Conservation (phyloP, 2,113 vertebrate genomes). For the Cercocebus atys region DNA sequence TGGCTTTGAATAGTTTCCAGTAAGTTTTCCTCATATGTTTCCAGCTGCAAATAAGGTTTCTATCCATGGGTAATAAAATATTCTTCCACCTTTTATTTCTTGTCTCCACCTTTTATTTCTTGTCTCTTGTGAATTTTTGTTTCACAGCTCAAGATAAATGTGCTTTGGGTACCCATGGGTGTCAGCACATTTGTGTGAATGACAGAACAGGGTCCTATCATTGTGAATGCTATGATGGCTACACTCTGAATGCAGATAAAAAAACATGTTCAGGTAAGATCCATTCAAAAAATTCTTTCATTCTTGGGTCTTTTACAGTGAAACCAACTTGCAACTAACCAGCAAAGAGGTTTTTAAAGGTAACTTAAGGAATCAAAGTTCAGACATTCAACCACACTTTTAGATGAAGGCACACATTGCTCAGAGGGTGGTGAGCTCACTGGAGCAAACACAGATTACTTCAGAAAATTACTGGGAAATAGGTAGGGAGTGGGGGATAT, state of each 20-base stretch:
- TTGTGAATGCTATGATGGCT: slow-evolving; percentile 92
- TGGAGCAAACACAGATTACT: neutral
- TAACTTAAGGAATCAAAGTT: neutral
- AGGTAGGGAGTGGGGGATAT: neutral
- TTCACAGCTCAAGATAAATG: slow-evolving; percentile 89
- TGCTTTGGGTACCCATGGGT: slow-evolving; percentile 87
- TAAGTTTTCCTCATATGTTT: neutral
- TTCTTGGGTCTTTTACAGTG: neutral
- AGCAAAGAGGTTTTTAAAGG: neutral
- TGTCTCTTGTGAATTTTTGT: neutral
- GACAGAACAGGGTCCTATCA: slow-evolving; percentile 83
- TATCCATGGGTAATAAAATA: neutral
- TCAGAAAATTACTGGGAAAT: slow-evolving; percentile 38
- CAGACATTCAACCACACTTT: neutral
- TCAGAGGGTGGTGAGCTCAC: neutral
- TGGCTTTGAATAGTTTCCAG: neutral
- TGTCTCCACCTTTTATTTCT: neutral
- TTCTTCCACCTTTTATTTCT: neutral
- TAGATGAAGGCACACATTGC: neutral
- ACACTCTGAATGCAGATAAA: slow-evolving; percentile 90
- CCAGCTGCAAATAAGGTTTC: neutral
- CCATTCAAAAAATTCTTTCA: neutral
- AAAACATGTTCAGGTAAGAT: slow-evolving; percentile 88
- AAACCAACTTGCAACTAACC: neutral
- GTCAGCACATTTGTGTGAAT: slow-evolving; percentile 92